phyloP scores from a whole-genome alignment of 2,113 vertebrate species.

The Notarius lentiginosus region DNA sequence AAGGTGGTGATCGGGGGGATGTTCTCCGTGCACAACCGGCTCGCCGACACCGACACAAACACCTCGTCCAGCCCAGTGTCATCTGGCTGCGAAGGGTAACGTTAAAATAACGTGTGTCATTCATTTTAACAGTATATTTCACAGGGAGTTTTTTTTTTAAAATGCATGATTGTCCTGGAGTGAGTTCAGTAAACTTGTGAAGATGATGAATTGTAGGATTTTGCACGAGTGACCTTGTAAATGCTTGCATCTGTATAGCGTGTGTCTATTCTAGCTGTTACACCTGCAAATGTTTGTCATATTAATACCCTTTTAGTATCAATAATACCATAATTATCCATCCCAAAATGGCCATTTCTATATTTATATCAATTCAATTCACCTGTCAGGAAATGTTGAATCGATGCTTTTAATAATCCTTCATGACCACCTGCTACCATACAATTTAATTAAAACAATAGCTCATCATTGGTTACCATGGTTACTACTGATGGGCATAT shows the following conservation, averaged over 20 bases:
- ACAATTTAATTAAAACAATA: neutral
- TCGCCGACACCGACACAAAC: slow-evolving; percentile 68
- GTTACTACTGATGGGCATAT: neutral
- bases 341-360: neutral
- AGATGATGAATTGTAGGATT: neutral
- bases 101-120: neutral
- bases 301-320: neutral
- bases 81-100: slow-evolving; percentile 80
- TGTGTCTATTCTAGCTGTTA: neutral
- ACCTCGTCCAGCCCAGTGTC: slow-evolving; percentile 73
- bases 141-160: neutral
- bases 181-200: too few species aligned
- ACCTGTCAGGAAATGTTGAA: neutral
- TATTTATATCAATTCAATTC: neutral
- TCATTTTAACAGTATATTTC: neutral
- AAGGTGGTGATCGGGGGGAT: slow-evolving; percentile 77
- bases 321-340: too few species aligned
- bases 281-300: neutral
- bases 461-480: neutral
- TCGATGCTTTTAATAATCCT: neutral
- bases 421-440: neutral
- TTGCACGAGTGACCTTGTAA: neutral
- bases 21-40: slow-evolving; percentile 78
- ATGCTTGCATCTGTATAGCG: neutral
- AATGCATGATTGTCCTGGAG: neutral